A percentile compares a stretch with the other conserved stretches of the same genome.
Evolutionary conservation across 37 sponge, comb jelly and placozoan species (phyloP).

Genomic region (Halisarca cf. caerulea): DNA sequence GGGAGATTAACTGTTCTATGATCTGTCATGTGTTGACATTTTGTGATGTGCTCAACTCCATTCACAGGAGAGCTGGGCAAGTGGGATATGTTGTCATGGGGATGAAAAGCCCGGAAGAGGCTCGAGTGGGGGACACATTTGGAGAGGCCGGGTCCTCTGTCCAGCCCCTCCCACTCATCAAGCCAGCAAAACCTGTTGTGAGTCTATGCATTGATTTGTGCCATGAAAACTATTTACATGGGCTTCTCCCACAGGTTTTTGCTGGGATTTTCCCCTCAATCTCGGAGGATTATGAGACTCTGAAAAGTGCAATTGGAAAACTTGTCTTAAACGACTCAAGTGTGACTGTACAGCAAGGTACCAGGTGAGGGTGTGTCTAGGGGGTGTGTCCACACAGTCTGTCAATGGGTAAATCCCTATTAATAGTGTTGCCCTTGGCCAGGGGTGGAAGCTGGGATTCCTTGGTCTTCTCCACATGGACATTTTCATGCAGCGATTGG

Average conservation of each 20-base stretch:
- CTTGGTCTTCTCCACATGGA: conserved; percentile 95
- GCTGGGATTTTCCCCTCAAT: conserved; percentile 89
- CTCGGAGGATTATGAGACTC: conserved; percentile 45
- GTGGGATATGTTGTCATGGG: conserved; percentile 87
- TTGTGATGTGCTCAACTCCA: too few species aligned
- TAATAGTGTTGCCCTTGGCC: conserved; percentile 83
- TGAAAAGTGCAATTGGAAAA: conserved; percentile 74
- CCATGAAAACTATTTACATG: neutral
- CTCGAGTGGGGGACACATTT: conserved; percentile 95
- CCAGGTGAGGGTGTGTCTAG: conserved; percentile 13
- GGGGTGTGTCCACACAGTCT: too few species aligned
- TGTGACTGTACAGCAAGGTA: conserved; percentile 42
- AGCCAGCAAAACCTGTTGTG: conserved; percentile 85
- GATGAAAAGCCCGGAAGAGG: conserved; percentile 76
- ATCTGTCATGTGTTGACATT: too few species aligned
- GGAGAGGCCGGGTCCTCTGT: conserved; percentile 47
- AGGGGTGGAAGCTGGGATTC: conserved; percentile 95
- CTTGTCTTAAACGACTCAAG: conserved; percentile 91
- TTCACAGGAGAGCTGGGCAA: conserved; percentile 66
- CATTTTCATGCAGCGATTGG: conserved; percentile 92
- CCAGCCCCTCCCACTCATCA: conserved; percentile 74
- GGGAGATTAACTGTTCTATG: too few species aligned
- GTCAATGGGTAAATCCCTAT: conserved; percentile 2
- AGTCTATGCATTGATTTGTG: neutral
- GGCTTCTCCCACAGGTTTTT: conserved; percentile 69